Evolutionary conservation across 2,888 invertebrate genomes (phyloP).

Genomic region (Tenodera sinensis): DNA sequence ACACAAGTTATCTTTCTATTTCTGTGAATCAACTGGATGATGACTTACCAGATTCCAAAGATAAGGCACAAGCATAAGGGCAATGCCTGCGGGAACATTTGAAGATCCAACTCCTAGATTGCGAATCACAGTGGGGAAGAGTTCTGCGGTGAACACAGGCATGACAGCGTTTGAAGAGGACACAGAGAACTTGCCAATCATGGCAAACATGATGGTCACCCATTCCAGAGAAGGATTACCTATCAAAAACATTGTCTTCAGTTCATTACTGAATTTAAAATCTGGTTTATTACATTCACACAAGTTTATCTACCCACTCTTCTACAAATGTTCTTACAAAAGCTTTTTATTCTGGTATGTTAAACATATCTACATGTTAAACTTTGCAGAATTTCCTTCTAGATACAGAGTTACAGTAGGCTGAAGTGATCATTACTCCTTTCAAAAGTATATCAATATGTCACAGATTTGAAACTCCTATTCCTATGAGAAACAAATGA

Average conservation of each 20-base stretch:
- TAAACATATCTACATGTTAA: too few relatives aligned
- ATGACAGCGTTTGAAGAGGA: slow-evolving; percentile 75
- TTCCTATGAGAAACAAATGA: too few relatives aligned
- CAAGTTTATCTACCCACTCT: too few relatives aligned
- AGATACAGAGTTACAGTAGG: too few relatives aligned
- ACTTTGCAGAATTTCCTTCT: too few relatives aligned
- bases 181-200: slow-evolving; percentile 77
- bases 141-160: slow-evolving; percentile 70
- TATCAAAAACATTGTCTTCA: not conserved
- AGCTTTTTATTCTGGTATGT: too few relatives aligned
- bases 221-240: slow-evolving; percentile 48
- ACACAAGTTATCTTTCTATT: too few relatives aligned
- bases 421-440: too few relatives aligned
- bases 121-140: slow-evolving; percentile 67
- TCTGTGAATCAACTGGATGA: not conserved
- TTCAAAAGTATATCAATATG: too few relatives aligned
- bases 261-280: not conserved
- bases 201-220: slow-evolving; percentile 68
- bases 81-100: slow-evolving; percentile 71
- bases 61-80: slow-evolving; percentile 72
- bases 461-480: too few relatives aligned
- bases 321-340: too few relatives aligned
- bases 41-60: slow-evolving; percentile 68
- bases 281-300: too few relatives aligned
- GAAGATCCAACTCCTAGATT: slow-evolving; percentile 71